Percentiles rank a stretch among this genome's conserved stretches.
Evolutionary conservation across 2,797 vertebrate species (phyloP).

Genomic region (Ctenosaura bakeri): DNA sequence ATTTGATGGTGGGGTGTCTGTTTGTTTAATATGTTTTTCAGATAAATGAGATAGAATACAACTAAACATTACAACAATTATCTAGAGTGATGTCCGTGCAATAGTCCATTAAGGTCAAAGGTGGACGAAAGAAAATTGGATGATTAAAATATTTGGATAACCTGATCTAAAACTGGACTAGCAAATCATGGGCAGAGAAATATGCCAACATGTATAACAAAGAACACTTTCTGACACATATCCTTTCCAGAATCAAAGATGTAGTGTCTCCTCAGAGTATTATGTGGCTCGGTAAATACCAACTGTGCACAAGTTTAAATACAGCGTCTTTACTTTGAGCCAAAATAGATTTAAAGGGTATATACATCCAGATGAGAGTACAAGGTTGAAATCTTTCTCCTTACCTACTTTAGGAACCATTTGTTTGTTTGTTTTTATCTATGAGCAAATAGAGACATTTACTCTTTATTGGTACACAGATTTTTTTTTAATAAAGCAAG

Average conservation of each 20-base stretch:
- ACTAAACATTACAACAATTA: neutral
- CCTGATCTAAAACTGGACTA: neutral
- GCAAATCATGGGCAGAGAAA: neutral
- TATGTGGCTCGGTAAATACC: no score
- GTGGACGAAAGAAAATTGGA: neutral
- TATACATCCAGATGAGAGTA: neutral
- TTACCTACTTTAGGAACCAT: neutral
- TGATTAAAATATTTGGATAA: no score
- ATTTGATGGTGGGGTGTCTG: neutral
- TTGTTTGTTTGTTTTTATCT: no score
- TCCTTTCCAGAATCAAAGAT: neutral
- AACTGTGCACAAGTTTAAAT: neutral
- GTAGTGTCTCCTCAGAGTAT: no score
- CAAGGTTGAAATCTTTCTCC: neutral
- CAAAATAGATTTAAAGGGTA: neutral
- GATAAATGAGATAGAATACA: neutral
- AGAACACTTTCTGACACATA: neutral
- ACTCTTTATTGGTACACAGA: no score
- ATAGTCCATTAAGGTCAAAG: neutral
- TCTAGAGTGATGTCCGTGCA: neutral
- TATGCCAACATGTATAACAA: neutral
- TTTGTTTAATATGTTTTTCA: neutral
- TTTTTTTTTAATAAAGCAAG: no score
- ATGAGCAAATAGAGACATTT: no score
- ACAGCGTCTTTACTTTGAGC: neutral